Conservation (phyloP, 35 echinoderm and acorn worm species). For the Ophiothrix spiculata region DNA sequence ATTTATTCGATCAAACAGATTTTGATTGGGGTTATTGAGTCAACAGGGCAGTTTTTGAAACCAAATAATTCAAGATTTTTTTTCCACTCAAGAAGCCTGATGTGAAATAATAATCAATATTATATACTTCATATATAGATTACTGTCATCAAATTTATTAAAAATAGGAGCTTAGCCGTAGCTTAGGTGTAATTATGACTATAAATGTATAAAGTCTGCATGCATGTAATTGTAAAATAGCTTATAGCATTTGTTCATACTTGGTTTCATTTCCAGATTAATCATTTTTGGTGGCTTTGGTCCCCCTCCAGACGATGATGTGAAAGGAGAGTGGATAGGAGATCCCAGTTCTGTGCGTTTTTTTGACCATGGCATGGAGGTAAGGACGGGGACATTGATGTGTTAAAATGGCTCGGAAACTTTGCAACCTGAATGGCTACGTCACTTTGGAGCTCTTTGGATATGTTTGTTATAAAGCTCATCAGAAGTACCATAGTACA, state of each 20-base stretch:
- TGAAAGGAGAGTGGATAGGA: constrained; percentile 12
- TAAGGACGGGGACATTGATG: too few relatives aligned
- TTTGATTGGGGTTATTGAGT: too few relatives aligned
- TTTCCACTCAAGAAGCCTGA: background rate
- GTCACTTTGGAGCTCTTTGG: too few relatives aligned
- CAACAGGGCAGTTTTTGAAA: too few relatives aligned
- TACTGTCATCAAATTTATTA: background rate
- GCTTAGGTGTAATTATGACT: background rate
- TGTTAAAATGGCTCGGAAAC: too few relatives aligned
- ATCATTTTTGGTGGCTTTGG: constrained; percentile 65
- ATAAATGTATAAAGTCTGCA: background rate
- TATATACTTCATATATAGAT: background rate
- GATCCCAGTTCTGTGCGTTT: background rate
- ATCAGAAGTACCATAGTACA: too few relatives aligned
- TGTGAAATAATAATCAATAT: background rate
- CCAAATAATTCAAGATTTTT: background rate
- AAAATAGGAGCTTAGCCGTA: background rate
- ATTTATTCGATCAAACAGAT: too few relatives aligned
- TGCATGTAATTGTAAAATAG: background rate
- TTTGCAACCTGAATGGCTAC: too few relatives aligned
- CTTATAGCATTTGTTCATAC: background rate
- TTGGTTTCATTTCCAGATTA: background rate
- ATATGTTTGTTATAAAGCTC: too few relatives aligned
- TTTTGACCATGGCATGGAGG: constrained; percentile 3
- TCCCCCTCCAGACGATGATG: constrained; percentile 9